A percentile compares a stretch with the other conserved stretches of the same genome.
These are phyloP conservation scores for Sebastes matsubarae DNA, from an alignment of 2,797 vertebrate species.

Conservation along the genomic window DNA sequence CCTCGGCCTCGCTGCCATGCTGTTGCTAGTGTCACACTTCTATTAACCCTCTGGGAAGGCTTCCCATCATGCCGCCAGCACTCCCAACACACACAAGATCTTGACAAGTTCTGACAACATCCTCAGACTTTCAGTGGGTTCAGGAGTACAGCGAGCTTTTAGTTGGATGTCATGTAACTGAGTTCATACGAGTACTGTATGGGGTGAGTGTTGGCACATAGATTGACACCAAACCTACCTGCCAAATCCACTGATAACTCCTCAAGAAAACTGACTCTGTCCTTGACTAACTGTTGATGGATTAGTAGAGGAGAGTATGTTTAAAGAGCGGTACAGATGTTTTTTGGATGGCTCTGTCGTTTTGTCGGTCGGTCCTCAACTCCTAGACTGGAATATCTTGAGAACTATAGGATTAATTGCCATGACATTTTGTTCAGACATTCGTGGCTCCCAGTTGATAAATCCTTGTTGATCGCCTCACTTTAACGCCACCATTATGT, in stretches of 20 bases:
- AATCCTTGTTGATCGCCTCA: neutral
- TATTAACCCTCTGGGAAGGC: conserved; percentile 51
- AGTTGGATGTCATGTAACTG: conserved; percentile 27
- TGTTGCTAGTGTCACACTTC: conserved; percentile 25
- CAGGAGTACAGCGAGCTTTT: conserved; percentile 40
- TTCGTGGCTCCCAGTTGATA: too few relatives aligned
- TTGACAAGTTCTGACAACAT: conserved; percentile 49
- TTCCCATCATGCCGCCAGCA: conserved; percentile 22
- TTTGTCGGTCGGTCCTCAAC: neutral
- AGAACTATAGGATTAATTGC: too few relatives aligned
- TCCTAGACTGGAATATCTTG: neutral
- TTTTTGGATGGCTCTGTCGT: neutral
- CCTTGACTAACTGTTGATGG: neutral
- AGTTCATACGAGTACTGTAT: conserved; percentile 23
- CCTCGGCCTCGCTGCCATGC: conserved; percentile 35
- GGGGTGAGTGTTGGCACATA: neutral
- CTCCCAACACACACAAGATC: conserved; percentile 26
- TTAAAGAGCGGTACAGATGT: neutral
- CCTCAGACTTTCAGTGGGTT: conserved; percentile 19
- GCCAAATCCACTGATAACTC: neutral
- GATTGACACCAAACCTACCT: neutral
- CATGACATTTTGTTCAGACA: too few relatives aligned
- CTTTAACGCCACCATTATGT: neutral
- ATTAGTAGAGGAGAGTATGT: neutral
- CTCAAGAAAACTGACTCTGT: neutral